Percentiles rank a stretch among this genome's conserved stretches.
phyloP scores from a whole-genome alignment of 2,888 invertebrate genomes.

The Ophion obscuratus region DNA sequence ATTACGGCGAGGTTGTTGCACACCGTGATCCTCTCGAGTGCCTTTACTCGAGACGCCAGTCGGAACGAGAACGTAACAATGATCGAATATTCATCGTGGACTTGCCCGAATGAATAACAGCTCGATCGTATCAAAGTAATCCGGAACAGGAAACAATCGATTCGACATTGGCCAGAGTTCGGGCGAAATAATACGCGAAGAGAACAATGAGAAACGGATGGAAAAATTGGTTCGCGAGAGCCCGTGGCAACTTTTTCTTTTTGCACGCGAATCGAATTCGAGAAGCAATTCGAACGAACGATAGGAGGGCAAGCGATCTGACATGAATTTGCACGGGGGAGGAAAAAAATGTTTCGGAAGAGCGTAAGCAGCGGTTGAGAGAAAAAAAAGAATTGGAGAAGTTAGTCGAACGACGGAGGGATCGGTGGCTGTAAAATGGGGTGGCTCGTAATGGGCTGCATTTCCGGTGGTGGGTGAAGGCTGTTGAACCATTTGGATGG shows the following conservation, averaged over 20 bases:
- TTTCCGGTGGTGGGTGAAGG: slow-evolving; percentile 63
- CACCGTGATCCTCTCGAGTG: slow-evolving; percentile 34
- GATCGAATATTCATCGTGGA: background rate
- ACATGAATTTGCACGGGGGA: background rate
- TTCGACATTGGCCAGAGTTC: background rate
- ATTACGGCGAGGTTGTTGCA: slow-evolving; percentile 34
- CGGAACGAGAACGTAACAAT: slow-evolving; percentile 7
- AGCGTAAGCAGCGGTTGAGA: background rate
- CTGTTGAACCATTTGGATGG: slow-evolving; percentile 43
- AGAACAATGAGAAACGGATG: background rate
- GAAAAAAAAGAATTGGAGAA: slow-evolving; percentile 1
- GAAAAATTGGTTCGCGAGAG: too few species aligned
- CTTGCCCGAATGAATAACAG: background rate
- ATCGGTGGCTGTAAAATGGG: slow-evolving; percentile 50
- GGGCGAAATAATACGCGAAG: background rate
- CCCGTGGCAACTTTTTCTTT: background rate
- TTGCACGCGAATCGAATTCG: background rate
- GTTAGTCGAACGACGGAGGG: slow-evolving; percentile 50
- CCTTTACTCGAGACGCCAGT: slow-evolving; percentile 20
- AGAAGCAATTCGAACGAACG: background rate
- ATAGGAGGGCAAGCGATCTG: background rate
- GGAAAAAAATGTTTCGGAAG: background rate
- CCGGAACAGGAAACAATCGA: background rate
- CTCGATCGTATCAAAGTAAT: background rate
- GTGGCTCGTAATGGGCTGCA: slow-evolving; percentile 53